Conservation (phyloP, 2,888 invertebrate genomes). For the Melanotus villosus region DNA sequence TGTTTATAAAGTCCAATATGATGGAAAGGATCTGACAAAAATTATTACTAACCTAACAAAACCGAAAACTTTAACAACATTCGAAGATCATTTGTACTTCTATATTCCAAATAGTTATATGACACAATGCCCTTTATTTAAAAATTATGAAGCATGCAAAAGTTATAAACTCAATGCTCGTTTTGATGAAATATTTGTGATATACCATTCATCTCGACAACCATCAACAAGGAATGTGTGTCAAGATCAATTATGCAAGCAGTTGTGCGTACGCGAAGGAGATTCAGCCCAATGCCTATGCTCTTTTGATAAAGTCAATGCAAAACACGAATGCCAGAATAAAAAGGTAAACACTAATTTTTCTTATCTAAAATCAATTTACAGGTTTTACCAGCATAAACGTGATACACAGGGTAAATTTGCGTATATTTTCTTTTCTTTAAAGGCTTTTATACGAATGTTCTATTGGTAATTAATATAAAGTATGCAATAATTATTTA, state of each 20-base stretch:
- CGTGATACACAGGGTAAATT: too few species aligned
- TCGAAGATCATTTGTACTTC: constrained; percentile 85
- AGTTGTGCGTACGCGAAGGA: constrained; percentile 75
- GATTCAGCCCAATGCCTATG: constrained; percentile 72
- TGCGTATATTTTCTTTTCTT: too few species aligned
- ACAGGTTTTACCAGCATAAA: too few species aligned
- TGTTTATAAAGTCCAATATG: constrained; percentile 71
- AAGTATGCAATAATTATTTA: too few species aligned
- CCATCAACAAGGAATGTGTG: constrained; percentile 71
- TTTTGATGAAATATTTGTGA: constrained; percentile 70
- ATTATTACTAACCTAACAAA: constrained; percentile 69
- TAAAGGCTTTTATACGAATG: too few species aligned
- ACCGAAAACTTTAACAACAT: constrained; percentile 79
- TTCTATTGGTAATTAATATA: too few species aligned
- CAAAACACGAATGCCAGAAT: background rate
- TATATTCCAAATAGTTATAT: constrained; percentile 72
- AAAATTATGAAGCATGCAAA: constrained; percentile 68
- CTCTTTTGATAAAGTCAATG: constrained; percentile 51
- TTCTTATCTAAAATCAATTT: too few species aligned
- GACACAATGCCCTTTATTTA: constrained; percentile 74
- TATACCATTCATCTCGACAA: constrained; percentile 73
- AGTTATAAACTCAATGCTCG: constrained; percentile 67
- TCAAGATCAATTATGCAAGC: constrained; percentile 70
- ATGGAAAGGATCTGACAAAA: constrained; percentile 66
- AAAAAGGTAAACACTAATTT: constrained; percentile 8